Evolutionary conservation across 1,140 invertebrate genomes (phyloP).

Genomic region (Venustaconcha ellipsiformis): DNA sequence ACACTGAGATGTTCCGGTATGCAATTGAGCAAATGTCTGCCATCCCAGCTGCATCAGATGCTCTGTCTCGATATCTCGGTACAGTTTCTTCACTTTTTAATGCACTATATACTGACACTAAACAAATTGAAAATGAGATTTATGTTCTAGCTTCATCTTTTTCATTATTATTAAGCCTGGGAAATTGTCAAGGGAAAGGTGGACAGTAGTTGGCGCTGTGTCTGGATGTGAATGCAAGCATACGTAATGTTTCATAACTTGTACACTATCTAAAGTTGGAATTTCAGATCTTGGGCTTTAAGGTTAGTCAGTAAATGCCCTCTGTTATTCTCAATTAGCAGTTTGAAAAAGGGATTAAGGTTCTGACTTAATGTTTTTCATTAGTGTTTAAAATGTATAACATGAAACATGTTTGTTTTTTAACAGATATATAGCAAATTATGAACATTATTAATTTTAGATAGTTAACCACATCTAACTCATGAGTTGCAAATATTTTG

Average conservation of each 20-base stretch:
- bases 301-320: no score
- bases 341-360: no score
- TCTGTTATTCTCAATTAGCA: no score
- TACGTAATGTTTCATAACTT: not conserved
- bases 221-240: not conserved
- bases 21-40: conserved; percentile 84
- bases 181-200: not conserved
- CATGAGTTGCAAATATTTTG: no score
- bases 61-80: conserved; percentile 81
- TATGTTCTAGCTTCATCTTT: not conserved
- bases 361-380: no score
- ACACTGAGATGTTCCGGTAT: conserved; percentile 76
- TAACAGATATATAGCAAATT: no score
- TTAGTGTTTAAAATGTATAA: no score
- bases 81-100: conserved; percentile 25
- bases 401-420: no score
- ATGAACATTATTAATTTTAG: no score
- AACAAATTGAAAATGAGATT: not conserved
- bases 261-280: no score
- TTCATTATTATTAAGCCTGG: not conserved
- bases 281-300: no score
- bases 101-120: not conserved
- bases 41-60: conserved; percentile 80
- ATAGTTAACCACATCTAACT: no score
- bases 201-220: not conserved